phyloP scores from a whole-genome alignment of 1,140 invertebrate genomes.

The Drosophila virilis region DNA sequence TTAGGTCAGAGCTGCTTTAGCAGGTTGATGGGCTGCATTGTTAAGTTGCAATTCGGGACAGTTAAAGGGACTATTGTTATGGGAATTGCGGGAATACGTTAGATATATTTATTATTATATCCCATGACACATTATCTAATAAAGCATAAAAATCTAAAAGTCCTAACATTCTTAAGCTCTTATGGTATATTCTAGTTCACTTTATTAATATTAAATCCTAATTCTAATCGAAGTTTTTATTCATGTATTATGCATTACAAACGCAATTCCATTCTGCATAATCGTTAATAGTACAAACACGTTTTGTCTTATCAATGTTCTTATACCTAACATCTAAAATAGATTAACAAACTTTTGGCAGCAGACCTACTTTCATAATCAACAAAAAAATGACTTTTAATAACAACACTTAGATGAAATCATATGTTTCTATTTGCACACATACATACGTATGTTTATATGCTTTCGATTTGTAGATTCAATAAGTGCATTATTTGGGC shows the following conservation, averaged over 20 bases:
- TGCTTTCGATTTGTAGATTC: neutral
- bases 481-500: neutral
- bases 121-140: neutral
- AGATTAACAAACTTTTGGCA: slow-evolving; percentile 13
- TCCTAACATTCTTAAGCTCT: no score
- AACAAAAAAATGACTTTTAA: neutral
- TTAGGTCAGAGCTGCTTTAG: slow-evolving; percentile 28
- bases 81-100: neutral
- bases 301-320: neutral
- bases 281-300: neutral
- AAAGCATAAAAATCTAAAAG: no score
- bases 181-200: no score
- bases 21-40: slow-evolving; percentile 16
- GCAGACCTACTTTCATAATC: slow-evolving; percentile 38
- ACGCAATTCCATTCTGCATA: neutral
- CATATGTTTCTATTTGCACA: neutral
- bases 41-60: slow-evolving; percentile 13
- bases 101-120: neutral
- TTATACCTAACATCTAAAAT: neutral
- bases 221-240: neutral
- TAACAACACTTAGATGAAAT: neutral
- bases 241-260: neutral
- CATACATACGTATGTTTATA: no score
- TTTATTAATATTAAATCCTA: neutral
- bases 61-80: neutral